Evolutionary conservation across 2,888 invertebrate species (phyloP), one percentile per base, ranked within the genome.

Genomic region (Parelbella ahira): DNA sequence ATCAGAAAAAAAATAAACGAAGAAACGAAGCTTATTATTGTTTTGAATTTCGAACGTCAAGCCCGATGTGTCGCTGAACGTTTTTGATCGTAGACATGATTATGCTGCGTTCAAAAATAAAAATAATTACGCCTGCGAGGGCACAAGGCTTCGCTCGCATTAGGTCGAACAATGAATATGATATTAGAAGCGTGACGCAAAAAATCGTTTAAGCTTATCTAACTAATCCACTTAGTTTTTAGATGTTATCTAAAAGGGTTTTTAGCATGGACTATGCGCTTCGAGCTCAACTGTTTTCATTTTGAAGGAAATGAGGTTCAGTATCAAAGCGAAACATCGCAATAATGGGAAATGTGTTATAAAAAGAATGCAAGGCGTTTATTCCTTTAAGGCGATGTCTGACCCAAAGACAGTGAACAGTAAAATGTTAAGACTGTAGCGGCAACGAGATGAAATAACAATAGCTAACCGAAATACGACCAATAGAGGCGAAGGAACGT

Each of bases 21-120:
- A 3, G 24, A 67, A 69, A 58, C 59, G 37, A 39, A 60, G 57
- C 66, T 69, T 76, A 75, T 77, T 79, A 82, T 83, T 86, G 84
- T 86, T 84, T 83, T 78, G 77, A 78, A 72, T 69, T 74, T 68
- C 54, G 58, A 66, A 68, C 68, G 71, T 72, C 71, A 64, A 69
- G 63, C 64, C 66, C 64, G 67, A 73, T 71, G 69, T 64, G 68
- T 65, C 57, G 49, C 47, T 52, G 54, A 47, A 48, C 49, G 47
- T 41, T 47, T 47, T 44, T 48, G 73, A 74, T 74, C 62, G 67
- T 62, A 61, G 61, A 59, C 38, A 48, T 51, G 72, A 77, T 76
- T 68, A 63, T 63, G 68, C 59, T 56, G 58, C 56, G 42, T 47
- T 43, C 34, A 9, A 15, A 34, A 42, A 21, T n/a, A 28, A 34